Evolutionary conservation across 1,140 invertebrate genomes (phyloP).

Genomic region (Lepidurus couesii): DNA sequence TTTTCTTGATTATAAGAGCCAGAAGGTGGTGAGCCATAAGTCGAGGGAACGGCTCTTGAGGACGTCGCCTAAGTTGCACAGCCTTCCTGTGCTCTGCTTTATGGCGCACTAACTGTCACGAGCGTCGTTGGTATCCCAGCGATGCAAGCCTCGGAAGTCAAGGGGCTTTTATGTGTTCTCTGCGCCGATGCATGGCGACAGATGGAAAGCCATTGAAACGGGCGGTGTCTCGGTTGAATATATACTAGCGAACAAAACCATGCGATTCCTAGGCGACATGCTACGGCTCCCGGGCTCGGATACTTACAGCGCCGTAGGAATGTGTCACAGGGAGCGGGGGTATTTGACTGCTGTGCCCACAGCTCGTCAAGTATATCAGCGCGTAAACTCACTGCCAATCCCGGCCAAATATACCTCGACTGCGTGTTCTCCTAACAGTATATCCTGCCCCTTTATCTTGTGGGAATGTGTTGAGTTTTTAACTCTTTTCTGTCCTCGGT

Average conservation of each 20-base stretch:
- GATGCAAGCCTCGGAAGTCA: slow-evolving; percentile 20
- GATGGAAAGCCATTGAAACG: slow-evolving; percentile 31
- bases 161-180: slow-evolving; percentile 27
- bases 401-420: not conserved
- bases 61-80: slow-evolving; percentile 20
- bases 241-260: slow-evolving; percentile 28
- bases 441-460: not conserved
- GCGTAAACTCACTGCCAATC: not conserved
- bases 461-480: not conserved
- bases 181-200: slow-evolving; percentile 29
- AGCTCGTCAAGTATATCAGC: slow-evolving; percentile 7
- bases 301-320: not conserved
- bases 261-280: slow-evolving; percentile 17
- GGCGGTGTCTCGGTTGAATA: slow-evolving; percentile 23
- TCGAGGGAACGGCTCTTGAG: slow-evolving; percentile 13
- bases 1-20: slow-evolving; percentile 22
- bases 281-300: not conserved
- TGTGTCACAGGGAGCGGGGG: not conserved
- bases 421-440: not conserved
- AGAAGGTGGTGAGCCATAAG: slow-evolving; percentile 21
- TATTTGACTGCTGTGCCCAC: slow-evolving; percentile 15
- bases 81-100: slow-evolving; percentile 22
- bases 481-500: not conserved
- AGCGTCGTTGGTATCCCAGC: slow-evolving; percentile 28
- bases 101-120: slow-evolving; percentile 27